Conservation (phyloP, 1,140 invertebrate species). For the Drosophila melanogaster region Release_6_plus_ISO1_MT NT_033779.5:5503501-5504000, state of each 20-base stretch:
- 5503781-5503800: slow-evolving; percentile 12
- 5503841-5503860: slow-evolving; percentile 48
- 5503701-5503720: no score
- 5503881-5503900: slow-evolving; percentile 27
- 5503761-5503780: neutral
- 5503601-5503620: slow-evolving; percentile 50
- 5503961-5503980: slow-evolving; percentile 63
- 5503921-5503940: slow-evolving; percentile 56
- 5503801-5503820: slow-evolving; percentile 11
- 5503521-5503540: slow-evolving; percentile 25
- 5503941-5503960: slow-evolving; percentile 51
- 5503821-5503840: slow-evolving; percentile 33
- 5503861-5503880: slow-evolving; percentile 71
- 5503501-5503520: slow-evolving; percentile 65
- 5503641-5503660: slow-evolving; percentile 36
- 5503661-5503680: slow-evolving; percentile 21
- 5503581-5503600: slow-evolving; percentile 47
- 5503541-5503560: slow-evolving; percentile 39
- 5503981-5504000: slow-evolving; percentile 37
- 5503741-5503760: neutral
- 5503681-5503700: neutral
- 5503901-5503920: slow-evolving; percentile 56
- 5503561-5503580: slow-evolving; percentile 35
- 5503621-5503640: slow-evolving; percentile 33
- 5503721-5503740: no score